Percentiles rank a stretch among this genome's conserved stretches.
These are phyloP conservation scores for Latrodectus hesperus DNA, from an alignment of 2,888 invertebrate genomes.

Conservation along the genomic window DNA sequence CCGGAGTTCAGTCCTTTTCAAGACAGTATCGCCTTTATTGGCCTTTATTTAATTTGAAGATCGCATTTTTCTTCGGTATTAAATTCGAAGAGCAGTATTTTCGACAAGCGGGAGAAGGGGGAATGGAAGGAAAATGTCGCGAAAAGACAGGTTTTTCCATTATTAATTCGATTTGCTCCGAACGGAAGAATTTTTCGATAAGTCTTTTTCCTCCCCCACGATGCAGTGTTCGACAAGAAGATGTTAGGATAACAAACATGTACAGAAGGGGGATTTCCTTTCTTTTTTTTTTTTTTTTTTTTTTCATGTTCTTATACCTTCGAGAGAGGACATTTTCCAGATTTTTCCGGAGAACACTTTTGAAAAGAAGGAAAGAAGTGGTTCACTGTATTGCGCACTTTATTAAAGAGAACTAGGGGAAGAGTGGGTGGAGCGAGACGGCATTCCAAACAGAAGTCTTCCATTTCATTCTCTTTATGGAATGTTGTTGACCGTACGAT, in stretches of 20 bases:
- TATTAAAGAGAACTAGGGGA: slow-evolving; percentile 12
- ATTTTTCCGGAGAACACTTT: slow-evolving; percentile 1
- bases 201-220: slow-evolving; percentile 12
- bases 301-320: neutral
- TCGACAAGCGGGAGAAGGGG: neutral
- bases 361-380: slow-evolving; percentile 23
- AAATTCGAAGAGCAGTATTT: slow-evolving; percentile 25
- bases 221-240: slow-evolving; percentile 14
- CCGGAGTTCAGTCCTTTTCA: too few relatives aligned
- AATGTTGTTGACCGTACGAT: too few relatives aligned
- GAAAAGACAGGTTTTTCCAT: slow-evolving; percentile 36
- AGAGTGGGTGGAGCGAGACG: neutral
- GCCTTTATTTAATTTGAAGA: slow-evolving; percentile 60
- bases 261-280: neutral
- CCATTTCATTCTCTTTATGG: too few relatives aligned
- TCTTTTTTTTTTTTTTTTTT: too few relatives aligned
- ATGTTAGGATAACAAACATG: slow-evolving; percentile 51
- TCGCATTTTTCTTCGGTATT: slow-evolving; percentile 58
- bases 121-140: slow-evolving; percentile 36
- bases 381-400: slow-evolving; percentile 15
- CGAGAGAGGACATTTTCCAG: slow-evolving; percentile 11
- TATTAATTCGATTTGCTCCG: slow-evolving; percentile 57
- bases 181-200: slow-evolving; percentile 48
- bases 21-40: slow-evolving; percentile 40
- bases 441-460: too few relatives aligned